Conservation (phyloP, 1,140 invertebrate species). For the Holcopasites calliopsidis region DNA sequence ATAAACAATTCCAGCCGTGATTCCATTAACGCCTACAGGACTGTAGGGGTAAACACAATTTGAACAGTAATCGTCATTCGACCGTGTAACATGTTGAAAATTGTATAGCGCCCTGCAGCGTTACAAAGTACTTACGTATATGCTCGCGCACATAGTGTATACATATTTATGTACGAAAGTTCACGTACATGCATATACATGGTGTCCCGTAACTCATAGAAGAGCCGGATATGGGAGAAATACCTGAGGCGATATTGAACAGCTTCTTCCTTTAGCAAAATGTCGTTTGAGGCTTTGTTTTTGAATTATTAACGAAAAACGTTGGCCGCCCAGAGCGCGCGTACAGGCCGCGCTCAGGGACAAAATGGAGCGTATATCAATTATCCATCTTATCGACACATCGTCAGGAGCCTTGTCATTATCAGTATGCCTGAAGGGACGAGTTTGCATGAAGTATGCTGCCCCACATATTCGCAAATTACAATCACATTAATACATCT, state of each 20-base stretch:
- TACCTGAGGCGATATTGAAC: no score
- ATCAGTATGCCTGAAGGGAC: slow-evolving; percentile 23
- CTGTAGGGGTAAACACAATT: slow-evolving; percentile 57
- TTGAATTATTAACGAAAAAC: no score
- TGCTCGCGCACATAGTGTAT: not conserved
- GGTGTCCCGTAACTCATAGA: no score
- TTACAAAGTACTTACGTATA: not conserved
- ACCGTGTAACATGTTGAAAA: slow-evolving; percentile 30
- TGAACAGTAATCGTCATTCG: slow-evolving; percentile 48
- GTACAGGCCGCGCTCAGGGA: not conserved
- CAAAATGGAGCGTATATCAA: slow-evolving; percentile 16
- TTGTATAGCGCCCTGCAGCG: slow-evolving; percentile 14
- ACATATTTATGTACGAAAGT: not conserved
- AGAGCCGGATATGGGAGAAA: no score
- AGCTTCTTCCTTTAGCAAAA: no score
- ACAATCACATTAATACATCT: not conserved
- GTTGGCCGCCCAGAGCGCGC: no score
- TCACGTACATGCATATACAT: no score
- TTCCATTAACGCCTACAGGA: slow-evolving; percentile 43
- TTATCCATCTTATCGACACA: slow-evolving; percentile 24
- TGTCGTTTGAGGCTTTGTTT: no score
- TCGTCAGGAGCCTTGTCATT: slow-evolving; percentile 22
- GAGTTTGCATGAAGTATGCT: not conserved
- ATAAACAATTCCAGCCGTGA: slow-evolving; percentile 57
- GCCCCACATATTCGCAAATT: slow-evolving; percentile 10